Evolutionary conservation across 2,113 vertebrate genomes (phyloP).

Genomic region (Furnarius figulus): DNA sequence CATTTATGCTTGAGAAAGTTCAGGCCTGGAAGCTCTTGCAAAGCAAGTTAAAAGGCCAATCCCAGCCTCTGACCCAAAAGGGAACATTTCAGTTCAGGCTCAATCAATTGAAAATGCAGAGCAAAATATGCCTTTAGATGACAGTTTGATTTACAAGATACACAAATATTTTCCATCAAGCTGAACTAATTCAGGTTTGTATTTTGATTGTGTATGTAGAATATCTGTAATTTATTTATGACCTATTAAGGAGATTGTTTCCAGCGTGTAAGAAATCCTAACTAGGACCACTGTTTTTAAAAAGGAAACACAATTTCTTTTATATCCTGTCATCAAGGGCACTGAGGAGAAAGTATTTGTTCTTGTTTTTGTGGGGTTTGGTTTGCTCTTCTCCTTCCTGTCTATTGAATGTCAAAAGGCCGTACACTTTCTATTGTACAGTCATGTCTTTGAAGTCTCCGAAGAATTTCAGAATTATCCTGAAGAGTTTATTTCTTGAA

Average conservation of each 20-base stretch:
- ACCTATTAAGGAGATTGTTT: conserved; percentile 21
- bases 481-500: not conserved
- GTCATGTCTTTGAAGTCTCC: not conserved
- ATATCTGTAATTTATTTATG: conserved; percentile 14
- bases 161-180: not conserved
- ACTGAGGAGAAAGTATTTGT: not conserved
- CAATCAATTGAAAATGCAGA: conserved; percentile 59
- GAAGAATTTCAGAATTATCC: not conserved
- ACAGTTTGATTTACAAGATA: conserved; percentile 25
- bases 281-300: conserved; percentile 28
- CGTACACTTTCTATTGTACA: not conserved
- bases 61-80: conserved; percentile 63
- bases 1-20: conserved; percentile 71
- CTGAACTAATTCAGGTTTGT: conserved; percentile 22
- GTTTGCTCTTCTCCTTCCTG: not conserved
- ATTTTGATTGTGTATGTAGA: not conserved
- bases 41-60: conserved; percentile 55
- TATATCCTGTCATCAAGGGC: not conserved
- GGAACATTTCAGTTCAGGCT: conserved; percentile 47
- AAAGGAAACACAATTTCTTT: not conserved
- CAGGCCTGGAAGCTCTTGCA: conserved; percentile 61
- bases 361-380: conserved; percentile 4
- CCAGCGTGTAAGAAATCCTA: not conserved
- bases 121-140: conserved; percentile 18
- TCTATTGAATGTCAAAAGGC: not conserved